Evolutionary conservation across 1,140 invertebrate species (phyloP).

Genomic region (Bombus turneri): DNA sequence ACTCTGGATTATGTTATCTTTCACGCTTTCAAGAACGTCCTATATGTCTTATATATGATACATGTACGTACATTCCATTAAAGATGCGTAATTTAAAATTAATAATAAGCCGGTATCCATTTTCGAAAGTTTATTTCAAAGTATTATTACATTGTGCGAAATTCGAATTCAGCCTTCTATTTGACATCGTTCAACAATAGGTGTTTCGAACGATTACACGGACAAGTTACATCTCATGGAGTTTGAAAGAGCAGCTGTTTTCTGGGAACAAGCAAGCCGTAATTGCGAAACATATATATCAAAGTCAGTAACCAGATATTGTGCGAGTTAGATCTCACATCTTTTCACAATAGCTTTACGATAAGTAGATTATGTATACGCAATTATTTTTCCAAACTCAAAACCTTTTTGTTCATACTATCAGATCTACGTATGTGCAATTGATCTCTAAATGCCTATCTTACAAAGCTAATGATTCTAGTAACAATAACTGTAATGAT

Average conservation of each 20-base stretch:
- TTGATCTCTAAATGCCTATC: neutral
- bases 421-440: neutral
- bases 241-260: slow-evolving; percentile 31
- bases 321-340: slow-evolving; percentile 30
- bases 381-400: slow-evolving; percentile 18
- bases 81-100: neutral
- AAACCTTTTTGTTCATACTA: neutral
- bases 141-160: neutral
- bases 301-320: slow-evolving; percentile 40
- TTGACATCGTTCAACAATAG: slow-evolving; percentile 3
- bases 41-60: neutral
- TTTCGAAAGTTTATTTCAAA: neutral
- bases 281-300: slow-evolving; percentile 56
- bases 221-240: slow-evolving; percentile 1
- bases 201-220: neutral
- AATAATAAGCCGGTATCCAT: neutral
- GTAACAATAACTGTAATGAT: neutral
- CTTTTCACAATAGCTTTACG: slow-evolving; percentile 26
- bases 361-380: slow-evolving; percentile 27
- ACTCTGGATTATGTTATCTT: slow-evolving; percentile 25
- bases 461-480: neutral
- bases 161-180: neutral
- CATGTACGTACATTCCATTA: neutral
- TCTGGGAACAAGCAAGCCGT: slow-evolving; percentile 42
- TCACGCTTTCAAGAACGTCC: neutral